Percentiles rank a stretch among this genome's conserved stretches.
Evolutionary conservation across 2,888 invertebrate species (phyloP).

Genomic region (Strigamia transsilvanica): DNA sequence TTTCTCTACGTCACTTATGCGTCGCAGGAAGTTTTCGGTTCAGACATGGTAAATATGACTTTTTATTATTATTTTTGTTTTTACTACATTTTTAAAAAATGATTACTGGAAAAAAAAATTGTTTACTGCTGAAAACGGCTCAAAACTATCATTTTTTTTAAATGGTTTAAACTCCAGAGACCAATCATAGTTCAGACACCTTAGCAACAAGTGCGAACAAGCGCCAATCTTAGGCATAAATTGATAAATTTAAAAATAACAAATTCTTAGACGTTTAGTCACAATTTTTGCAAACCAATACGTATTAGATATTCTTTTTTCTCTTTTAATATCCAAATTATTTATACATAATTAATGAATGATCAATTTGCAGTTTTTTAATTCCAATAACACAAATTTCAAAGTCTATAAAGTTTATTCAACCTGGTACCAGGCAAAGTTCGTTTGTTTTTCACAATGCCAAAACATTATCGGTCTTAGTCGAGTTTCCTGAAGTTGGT

Average conservation of each 20-base stretch:
- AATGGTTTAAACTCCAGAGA: conserved; percentile 18
- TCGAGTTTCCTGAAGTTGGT: conserved; percentile 45
- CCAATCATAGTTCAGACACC: conserved; percentile 6
- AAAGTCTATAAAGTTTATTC: conserved; percentile 38
- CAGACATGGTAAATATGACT: conserved; percentile 20
- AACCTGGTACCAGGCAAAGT: not conserved
- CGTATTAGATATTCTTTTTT: too few relatives aligned
- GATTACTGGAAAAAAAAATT: not conserved
- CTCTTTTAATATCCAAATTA: too few relatives aligned
- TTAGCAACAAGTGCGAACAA: conserved; percentile 17
- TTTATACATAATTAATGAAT: too few relatives aligned
- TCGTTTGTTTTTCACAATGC: conserved; percentile 4
- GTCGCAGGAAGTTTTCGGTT: conserved; percentile 87
- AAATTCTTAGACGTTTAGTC: not conserved
- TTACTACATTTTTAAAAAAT: conserved; percentile 1
- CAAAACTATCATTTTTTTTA: not conserved
- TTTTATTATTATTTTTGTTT: not conserved
- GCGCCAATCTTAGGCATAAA: not conserved
- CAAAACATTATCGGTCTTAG: conserved; percentile 28
- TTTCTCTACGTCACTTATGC: conserved; percentile 89
- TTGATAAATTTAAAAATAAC: not conserved
- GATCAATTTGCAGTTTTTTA: too few relatives aligned
- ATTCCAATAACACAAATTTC: not conserved
- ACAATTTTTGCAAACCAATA: too few relatives aligned
- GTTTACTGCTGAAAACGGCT: not conserved